These are phyloP conservation scores for Synergus umbraculus DNA, from an alignment of 2,888 invertebrate species.

Conservation along the genomic window DNA sequence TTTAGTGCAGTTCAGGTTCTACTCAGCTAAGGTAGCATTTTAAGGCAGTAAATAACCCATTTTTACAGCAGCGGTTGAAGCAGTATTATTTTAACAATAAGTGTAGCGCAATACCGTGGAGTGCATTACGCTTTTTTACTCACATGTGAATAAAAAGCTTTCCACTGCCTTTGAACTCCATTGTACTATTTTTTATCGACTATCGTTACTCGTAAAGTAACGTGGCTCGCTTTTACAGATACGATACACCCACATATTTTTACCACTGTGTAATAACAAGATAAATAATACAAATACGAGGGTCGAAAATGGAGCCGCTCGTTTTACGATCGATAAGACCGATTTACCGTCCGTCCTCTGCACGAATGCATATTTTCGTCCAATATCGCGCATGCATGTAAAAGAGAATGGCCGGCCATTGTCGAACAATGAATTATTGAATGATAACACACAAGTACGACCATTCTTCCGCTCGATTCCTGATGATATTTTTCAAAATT, in stretches of 20 bases:
- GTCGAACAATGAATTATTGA: slow-evolving; percentile 41
- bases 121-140: slow-evolving; percentile 23
- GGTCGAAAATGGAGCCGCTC: slow-evolving; percentile 3
- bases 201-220: slow-evolving; percentile 30
- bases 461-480: slow-evolving; percentile 14
- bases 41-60: neutral
- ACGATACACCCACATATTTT: slow-evolving; percentile 26
- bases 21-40: neutral
- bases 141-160: slow-evolving; percentile 30
- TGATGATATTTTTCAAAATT: slow-evolving; percentile 9
- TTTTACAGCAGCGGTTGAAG: neutral
- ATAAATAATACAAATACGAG: slow-evolving; percentile 38
- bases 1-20: neutral
- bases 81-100: slow-evolving; percentile 30
- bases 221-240: slow-evolving; percentile 3
- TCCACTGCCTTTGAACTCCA: slow-evolving; percentile 32
- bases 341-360: slow-evolving; percentile 39
- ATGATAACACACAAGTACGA: slow-evolving; percentile 30
- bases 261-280: slow-evolving; percentile 33
- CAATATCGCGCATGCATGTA: slow-evolving; percentile 35
- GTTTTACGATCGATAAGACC: slow-evolving; percentile 40
- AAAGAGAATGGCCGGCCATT: slow-evolving; percentile 22
- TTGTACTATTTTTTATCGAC: slow-evolving; percentile 37
- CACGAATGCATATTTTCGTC: slow-evolving; percentile 40
- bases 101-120: slow-evolving; percentile 10